A percentile compares a stretch with the other conserved stretches of the same genome.
These are phyloP conservation scores for Mastomys coucha DNA, from an alignment of 2,113 vertebrate genomes.

Conservation along the genomic window DNA sequence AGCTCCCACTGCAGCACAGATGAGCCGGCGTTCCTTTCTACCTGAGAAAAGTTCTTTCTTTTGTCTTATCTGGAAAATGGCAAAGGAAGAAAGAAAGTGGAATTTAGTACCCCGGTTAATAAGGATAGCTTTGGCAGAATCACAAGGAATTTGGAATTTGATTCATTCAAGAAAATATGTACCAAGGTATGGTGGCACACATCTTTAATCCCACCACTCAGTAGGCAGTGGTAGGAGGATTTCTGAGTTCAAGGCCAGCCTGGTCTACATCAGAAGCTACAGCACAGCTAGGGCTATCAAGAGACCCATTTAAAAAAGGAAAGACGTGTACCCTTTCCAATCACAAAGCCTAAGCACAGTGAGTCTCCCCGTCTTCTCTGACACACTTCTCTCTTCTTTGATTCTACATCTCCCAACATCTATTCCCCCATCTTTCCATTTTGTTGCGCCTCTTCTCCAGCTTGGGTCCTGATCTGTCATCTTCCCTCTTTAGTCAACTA, in stretches of 20 bases:
- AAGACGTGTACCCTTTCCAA: neutral
- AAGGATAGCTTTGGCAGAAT: slow-evolving; percentile 59
- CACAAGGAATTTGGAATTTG: neutral
- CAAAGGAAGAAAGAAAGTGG: slow-evolving; percentile 42
- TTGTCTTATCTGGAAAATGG: slow-evolving; percentile 55
- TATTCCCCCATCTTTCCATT: neutral
- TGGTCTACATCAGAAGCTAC: neutral
- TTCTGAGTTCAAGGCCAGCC: neutral
- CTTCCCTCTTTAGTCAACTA: neutral
- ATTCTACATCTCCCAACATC: neutral
- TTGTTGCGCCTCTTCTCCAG: neutral
- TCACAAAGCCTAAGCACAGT: slow-evolving; percentile 15
- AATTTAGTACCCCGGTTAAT: neutral
- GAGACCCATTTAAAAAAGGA: neutral
- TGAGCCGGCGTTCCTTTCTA: slow-evolving; percentile 34
- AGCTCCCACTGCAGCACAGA: slow-evolving; percentile 32
- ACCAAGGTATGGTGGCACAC: neutral
- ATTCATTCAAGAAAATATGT: neutral
- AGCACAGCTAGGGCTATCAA: neutral
- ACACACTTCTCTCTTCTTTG: neutral
- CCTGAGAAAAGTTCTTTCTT: slow-evolving; percentile 25
- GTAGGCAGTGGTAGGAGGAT: no score
- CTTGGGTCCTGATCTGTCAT: neutral
- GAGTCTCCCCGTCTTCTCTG: neutral
- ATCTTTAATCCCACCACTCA: neutral